Base-by-base conservation (phyloP, 2,888 invertebrate genomes). In the Agrotis clavis region DNA sequence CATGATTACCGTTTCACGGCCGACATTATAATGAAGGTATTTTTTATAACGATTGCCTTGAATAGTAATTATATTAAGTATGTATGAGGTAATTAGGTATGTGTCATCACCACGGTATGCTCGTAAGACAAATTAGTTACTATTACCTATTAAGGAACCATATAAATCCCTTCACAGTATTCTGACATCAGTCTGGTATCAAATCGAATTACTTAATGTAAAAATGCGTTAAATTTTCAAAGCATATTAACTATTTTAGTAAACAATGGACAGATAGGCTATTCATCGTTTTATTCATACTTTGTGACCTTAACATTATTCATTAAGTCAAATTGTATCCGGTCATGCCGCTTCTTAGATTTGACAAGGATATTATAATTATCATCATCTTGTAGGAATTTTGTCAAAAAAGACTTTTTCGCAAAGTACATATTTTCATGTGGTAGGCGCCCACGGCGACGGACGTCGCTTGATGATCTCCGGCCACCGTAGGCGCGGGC, bases 291-390 rank as follows among this genome's bases (percentile, higher is more conserved):
- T 53, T 19, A 62, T 21, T 30, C 14, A 53, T 59, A 48, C 18
- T 80, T 45, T 16, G 30, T 65, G 65, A 67, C 66, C 68, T 69
- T 72, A 51, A 45, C 16, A 53, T 54, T 68, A 53, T 70, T 81
- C 71, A 47, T 51, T 18, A 45, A 59, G 19, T 60, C 13, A 62
- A 53, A 67, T 47, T 53, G 5, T 69, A 60, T 50, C 73, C 62
- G 53, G 50, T 70, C 14, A 11, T 11, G 9, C 53, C 56, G 48
- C 25, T 67, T 70, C 54, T 70, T n/a, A 66, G 51, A 47, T 30
- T 54, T 21, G 56, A 19, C 72, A 79, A 77, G 64, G 62, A 67
- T 60, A 63, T 72, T 60, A 48, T 59, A 56, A 79, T 79, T 67
- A 71, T 21, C 30, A 60, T 41, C 7, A 45, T 19, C 50, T 50